Percentiles rank a stretch among this genome's conserved stretches.
Evolutionary conservation across 2,113 vertebrate species (phyloP).

Genomic region (Barbus barbus): DNA sequence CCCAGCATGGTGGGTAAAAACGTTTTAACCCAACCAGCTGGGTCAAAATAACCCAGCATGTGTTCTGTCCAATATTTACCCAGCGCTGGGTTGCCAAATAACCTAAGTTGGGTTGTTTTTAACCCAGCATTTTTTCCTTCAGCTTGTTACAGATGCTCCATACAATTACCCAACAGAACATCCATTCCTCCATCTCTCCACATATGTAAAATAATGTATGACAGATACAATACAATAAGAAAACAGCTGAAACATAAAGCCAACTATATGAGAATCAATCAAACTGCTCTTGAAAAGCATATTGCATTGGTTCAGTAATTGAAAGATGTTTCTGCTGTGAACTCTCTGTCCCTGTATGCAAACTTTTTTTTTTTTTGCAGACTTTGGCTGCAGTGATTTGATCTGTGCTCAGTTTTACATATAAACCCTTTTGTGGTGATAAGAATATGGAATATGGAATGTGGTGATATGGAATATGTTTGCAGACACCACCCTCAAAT

Average conservation of each 20-base stretch:
- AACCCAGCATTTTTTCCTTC: too few relatives aligned
- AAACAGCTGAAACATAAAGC: not conserved
- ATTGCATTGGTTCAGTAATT: not conserved
- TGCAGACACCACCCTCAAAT: not conserved
- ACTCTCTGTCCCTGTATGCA: not conserved
- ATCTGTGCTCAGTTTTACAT: not conserved
- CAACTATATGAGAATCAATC: not conserved
- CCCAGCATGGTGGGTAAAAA: too few relatives aligned
- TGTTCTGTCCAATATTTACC: too few relatives aligned
- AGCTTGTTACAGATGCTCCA: not conserved
- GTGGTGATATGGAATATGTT: too few relatives aligned
- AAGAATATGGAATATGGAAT: conserved; percentile 3
- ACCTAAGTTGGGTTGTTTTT: too few relatives aligned
- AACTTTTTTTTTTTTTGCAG: not conserved
- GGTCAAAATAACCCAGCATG: too few relatives aligned
- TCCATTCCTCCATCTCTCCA: not conserved
- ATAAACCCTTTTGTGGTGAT: not conserved
- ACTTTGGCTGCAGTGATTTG: not conserved
- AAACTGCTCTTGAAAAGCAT: conserved; percentile 2
- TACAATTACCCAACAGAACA: not conserved
- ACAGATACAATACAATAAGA: conserved; percentile 1
- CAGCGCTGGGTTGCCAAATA: too few relatives aligned
- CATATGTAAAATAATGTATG: not conserved
- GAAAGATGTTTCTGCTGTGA: not conserved
- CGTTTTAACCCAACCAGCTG: too few relatives aligned